Conservation (phyloP, 37 sponge, comb jelly and placozoan genomes). For the Halichondria panicea region DNA sequence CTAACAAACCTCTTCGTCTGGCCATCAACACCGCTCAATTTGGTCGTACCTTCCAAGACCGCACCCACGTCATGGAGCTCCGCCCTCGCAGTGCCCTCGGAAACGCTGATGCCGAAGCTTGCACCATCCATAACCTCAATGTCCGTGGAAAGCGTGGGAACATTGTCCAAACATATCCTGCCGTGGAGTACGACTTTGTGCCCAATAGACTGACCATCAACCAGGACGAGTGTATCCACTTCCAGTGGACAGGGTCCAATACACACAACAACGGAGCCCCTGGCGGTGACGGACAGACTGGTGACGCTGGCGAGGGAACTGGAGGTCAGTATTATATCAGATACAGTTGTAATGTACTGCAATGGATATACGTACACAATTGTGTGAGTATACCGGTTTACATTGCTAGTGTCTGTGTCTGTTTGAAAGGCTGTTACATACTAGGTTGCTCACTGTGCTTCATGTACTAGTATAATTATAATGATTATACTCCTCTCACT, state of each 20-base stretch:
- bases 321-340: too few relatives aligned
- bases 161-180: constrained; percentile 94
- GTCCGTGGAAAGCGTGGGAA: constrained; percentile 99
- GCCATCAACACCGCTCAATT: constrained; percentile 98
- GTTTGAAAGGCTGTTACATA: not conserved
- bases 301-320: constrained; percentile 98
- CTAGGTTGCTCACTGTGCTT: not conserved
- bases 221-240: constrained; percentile 70
- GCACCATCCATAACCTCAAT: constrained; percentile 86
- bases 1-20: constrained; percentile 85
- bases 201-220: constrained; percentile 78
- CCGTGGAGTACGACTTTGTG: constrained; percentile 99
- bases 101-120: not conserved
- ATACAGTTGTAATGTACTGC: too few relatives aligned
- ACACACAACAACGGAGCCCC: constrained; percentile 95
- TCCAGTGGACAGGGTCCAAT: constrained; percentile 99
- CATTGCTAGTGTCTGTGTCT: not conserved
- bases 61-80: constrained; percentile 72
- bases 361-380: too few relatives aligned
- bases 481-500: not conserved
- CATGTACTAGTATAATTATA: not conserved
- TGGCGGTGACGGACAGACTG: constrained; percentile 98
- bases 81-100: constrained; percentile 29
- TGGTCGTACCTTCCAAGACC: constrained; percentile 96
- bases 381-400: not conserved